Conservation (phyloP, 2,888 invertebrate genomes). For the Aphodius granarius region DNA sequence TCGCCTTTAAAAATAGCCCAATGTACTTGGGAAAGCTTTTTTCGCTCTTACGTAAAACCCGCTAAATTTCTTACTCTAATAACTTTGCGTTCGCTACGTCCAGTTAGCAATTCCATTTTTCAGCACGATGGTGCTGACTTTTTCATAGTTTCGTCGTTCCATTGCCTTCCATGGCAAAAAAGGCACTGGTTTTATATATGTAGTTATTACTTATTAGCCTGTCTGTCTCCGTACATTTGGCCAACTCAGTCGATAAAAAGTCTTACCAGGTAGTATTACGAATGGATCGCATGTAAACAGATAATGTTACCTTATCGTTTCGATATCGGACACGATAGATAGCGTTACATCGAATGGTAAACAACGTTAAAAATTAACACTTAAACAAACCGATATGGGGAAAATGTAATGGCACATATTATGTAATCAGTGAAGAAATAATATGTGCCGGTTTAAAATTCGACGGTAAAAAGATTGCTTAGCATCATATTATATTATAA, state of each 20-base stretch:
- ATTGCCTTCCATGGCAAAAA: no score
- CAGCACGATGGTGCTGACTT: no score
- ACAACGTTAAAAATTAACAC: not conserved
- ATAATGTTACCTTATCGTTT: constrained; percentile 5
- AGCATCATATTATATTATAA: no score
- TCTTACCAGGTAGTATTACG: constrained; percentile 6
- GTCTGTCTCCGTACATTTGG: no score
- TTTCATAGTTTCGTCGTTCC: no score
- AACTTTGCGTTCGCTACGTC: no score
- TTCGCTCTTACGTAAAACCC: not conserved
- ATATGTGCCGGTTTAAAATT: not conserved
- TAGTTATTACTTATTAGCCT: no score
- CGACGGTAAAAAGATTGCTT: no score
- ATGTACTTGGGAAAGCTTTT: not conserved
- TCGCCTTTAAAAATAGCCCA: not conserved
- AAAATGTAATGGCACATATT: not conserved
- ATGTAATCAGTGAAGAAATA: not conserved
- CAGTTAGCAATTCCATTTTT: no score
- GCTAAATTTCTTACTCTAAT: not conserved
- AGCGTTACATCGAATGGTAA: not conserved
- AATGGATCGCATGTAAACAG: constrained; percentile 4
- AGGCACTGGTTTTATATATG: no score
- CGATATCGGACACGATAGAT: not conserved
- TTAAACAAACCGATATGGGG: not conserved
- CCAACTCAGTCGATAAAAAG: not conserved